Evolutionary conservation across 2,888 invertebrate species (phyloP), one percentile per base, ranked within the genome.

Genomic region (Pristionchus arcanus): DNA sequence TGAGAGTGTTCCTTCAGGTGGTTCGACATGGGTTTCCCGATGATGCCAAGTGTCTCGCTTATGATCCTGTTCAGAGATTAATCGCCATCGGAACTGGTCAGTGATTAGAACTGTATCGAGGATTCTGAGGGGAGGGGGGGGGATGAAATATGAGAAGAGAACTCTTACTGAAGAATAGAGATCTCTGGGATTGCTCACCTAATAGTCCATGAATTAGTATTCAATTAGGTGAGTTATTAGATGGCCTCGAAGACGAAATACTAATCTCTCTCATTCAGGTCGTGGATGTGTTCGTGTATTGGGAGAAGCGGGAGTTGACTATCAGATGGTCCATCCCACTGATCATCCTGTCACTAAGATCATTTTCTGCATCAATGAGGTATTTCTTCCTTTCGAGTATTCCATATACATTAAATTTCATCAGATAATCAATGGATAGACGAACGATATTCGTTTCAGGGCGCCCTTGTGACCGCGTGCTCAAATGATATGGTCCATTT

Each of bases 21-120:
- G 98, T 98, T 96, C 97, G 98, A 90, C 98, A 99, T 97, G 99
- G 99, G 95, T 99, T 99, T 96, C 99, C 99, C 93, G 97, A 97
- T 96, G 97, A 98, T 94, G 98, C 99, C 87, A 98, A 98, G 93
- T 97, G 98, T 91, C 96, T 99, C 96, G 98, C 98, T 91, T 99
- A 97, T 96, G 99, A 99, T 96, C 98, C 99, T 92, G 97, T 99
- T 95, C 99, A 99, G 96, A 97, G 97, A 96, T 96, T 99, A 92
- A 97, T 99, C 95, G 99, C 98, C 93, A 97, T 99, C 96, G 99
- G 99, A 91, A 98, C 98, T 95, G 98, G 98, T 96, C 97, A 97
- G 98, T 98, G 95, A 97, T 97, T 94, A 4, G 37, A 16, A 31
- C 97, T 99, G 94, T 97, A 98, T 96, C n/a, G 15, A 98, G 98